Percentiles rank a stretch among this genome's conserved stretches.
phyloP scores from a whole-genome alignment of 1,140 invertebrate species.

The Leptopilina boulardi region DNA sequence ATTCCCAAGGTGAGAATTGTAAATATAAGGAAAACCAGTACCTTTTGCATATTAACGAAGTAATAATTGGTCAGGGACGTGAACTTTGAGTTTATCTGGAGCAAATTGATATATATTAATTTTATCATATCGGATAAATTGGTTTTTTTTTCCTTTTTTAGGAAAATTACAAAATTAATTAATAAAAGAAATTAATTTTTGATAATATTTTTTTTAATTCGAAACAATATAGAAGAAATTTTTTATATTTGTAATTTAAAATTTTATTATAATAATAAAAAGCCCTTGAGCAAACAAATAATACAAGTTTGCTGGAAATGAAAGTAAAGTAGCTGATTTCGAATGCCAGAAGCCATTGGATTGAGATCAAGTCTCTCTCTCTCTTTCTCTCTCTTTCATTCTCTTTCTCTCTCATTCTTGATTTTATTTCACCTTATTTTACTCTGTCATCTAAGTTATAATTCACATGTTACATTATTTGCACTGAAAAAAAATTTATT shows the following conservation, averaged over 20 bases:
- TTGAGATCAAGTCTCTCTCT: constrained; percentile 12
- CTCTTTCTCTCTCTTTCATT: not conserved
- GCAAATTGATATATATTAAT: constrained; percentile 18
- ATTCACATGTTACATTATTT: not conserved
- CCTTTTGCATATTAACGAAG: not conserved
- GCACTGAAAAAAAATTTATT: too few relatives aligned
- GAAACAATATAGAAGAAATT: not conserved
- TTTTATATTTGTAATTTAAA: too few relatives aligned
- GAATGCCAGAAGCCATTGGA: constrained; percentile 48
- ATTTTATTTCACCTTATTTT: not conserved
- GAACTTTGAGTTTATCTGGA: constrained; percentile 39
- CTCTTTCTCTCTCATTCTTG: not conserved
- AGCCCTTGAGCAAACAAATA: constrained; percentile 57
- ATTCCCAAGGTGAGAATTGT: constrained; percentile 26
- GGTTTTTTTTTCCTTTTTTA: too few relatives aligned
- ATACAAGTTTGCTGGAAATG: constrained; percentile 54
- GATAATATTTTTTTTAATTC: not conserved
- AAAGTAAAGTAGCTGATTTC: constrained; percentile 54
- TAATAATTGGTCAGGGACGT: constrained; percentile 22
- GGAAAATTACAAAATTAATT: not conserved
- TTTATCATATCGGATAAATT: constrained; percentile 33
- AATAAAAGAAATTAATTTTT: not conserved
- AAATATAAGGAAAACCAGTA: constrained; percentile 13
- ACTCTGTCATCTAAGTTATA: not conserved
- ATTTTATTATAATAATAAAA: constrained; percentile 15